Base-by-base conservation (phyloP, 2,797 vertebrate species). In the Enteromius treurensis region DNA sequence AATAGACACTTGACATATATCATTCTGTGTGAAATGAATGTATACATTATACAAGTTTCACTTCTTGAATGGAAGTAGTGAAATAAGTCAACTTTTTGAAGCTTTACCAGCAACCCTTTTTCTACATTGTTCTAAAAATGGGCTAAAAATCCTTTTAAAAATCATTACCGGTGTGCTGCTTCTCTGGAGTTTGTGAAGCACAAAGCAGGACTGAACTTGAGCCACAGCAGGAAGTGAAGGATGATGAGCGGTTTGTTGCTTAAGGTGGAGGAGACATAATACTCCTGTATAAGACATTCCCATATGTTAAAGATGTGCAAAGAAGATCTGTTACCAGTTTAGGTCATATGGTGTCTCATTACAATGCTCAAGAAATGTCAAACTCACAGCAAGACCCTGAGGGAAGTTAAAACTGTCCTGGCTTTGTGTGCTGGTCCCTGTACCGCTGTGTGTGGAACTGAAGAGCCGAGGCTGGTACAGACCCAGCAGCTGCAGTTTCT, bases 181-280 rank as follows among this genome's bases (percentile, higher is more conserved):
- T 98, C 95, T 26, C 95, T 96, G 85, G 97, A 98, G 92, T 99
- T 99, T 85, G 96, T 97, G 89, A 99, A 99, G 86, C 98, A 99
- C 34, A 99, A 92, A 74, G 97, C 90, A 0, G 96, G 95, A 15
- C 92, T 94, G 88, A 97, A 95, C 80, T 95, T 95, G 92, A 94
- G 90, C 0, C 88, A 87, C 19, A 96, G 91, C 80, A 97, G 88
- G 87, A 98, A 96, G 88, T 98, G 94, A 82, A 99, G 91, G 81
- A 99, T 88, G 23, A 96, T 87, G 76, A 99, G 93, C 0, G 98
- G 97, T 91, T 98, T 99, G 84, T 94, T 95, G 82, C 92, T 95
- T 40, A 98, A 87, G 1, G 94, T 94, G 84, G 96, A 98, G 1
- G 96, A 95, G n/a, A 99, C 95, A 0, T 97, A 98, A 87, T 92